Base-by-base conservation (phyloP, 1,140 invertebrate species). In the Grapholita molesta region DNA sequence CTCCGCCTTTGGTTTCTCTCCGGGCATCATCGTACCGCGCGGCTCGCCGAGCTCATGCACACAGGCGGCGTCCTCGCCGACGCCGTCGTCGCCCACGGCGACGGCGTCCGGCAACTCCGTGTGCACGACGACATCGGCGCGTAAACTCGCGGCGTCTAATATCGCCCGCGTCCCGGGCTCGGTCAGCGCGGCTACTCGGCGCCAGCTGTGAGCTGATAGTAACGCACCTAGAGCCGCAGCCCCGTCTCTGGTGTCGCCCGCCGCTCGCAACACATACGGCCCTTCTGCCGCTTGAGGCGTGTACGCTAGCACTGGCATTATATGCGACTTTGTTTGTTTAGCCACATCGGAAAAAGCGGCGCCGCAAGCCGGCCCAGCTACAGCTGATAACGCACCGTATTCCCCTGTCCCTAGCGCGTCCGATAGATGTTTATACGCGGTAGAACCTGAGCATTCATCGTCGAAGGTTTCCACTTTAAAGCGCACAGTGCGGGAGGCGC, bases 321-420 rank as follows among this genome's bases (percentile, higher is more conserved):
- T 53, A 57, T 82, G 78, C 25, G 77, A 66, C 4, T 78, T 71
- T 38, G 75, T 76, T 33, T 82, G 84, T 1, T 78, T 78, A 42
- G 85, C 85, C 7, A 84, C 82, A 69, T 84, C 86, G 0, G 83
- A 77, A 69, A 82, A 84, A 0, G 85, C 80, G 0, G 78, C 84
- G n/a, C 76, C 85, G 66, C 88, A 90, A 23, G 82, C 85, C 0
- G 86, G 85, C 0, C 86, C 88, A 1, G 81, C 83, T 38, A 86
- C 78, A 0, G 83, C 86, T 3, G 85, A 77, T 53, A 90, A 72
- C 9, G 78, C 72, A 11, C 79, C 81, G 70, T 80, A 88, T 61
- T 85, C 86, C 11, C 74, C 71, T 0, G 79, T 76, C 9, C 78
- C 77, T 9, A 82, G 75, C 0, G 83, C 83, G 70, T 83, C 79